Percentiles rank a stretch among this genome's conserved stretches.
phyloP scores from a whole-genome alignment of 1,140 invertebrate species.

The Ceratitis capitata region DNA sequence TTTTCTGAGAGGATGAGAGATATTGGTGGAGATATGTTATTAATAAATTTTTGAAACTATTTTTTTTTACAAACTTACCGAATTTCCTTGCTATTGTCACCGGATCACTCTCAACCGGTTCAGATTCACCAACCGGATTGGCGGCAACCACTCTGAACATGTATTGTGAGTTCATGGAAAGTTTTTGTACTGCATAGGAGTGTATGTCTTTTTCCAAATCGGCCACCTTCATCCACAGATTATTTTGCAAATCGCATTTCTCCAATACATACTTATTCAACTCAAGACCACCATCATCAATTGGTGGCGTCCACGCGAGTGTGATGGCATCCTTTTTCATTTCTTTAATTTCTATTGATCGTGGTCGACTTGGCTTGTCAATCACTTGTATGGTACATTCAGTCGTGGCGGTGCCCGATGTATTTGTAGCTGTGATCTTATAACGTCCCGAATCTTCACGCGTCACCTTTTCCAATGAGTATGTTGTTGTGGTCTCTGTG shows the following conservation, averaged over 20 bases:
- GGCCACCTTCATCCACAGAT: slow-evolving; percentile 79
- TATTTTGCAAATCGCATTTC: slow-evolving; percentile 76
- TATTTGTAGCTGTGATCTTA: slow-evolving; percentile 74
- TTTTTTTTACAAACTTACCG: slow-evolving; percentile 66
- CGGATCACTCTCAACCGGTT: slow-evolving; percentile 76
- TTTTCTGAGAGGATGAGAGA: slow-evolving; percentile 71
- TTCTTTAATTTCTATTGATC: slow-evolving; percentile 79
- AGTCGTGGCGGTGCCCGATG: slow-evolving; percentile 74
- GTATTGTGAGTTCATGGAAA: slow-evolving; percentile 83
- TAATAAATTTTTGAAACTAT: not conserved
- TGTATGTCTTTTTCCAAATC: slow-evolving; percentile 78
- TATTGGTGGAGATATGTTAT: not conserved
- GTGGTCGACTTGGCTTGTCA: slow-evolving; percentile 85
- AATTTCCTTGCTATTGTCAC: slow-evolving; percentile 73
- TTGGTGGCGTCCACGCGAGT: slow-evolving; percentile 83
- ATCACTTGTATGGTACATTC: slow-evolving; percentile 83
- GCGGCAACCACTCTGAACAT: slow-evolving; percentile 85
- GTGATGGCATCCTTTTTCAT: slow-evolving; percentile 77
- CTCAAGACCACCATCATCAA: slow-evolving; percentile 81
- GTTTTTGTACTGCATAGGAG: slow-evolving; percentile 78
- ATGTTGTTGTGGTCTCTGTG: slow-evolving; percentile 70
- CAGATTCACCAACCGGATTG: slow-evolving; percentile 82
- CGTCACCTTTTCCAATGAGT: slow-evolving; percentile 72
- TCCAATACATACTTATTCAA: slow-evolving; percentile 84
- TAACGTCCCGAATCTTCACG: slow-evolving; percentile 75